Conservation (phyloP, 1,140 invertebrate species). For the Centruroides vittatus region DNA sequence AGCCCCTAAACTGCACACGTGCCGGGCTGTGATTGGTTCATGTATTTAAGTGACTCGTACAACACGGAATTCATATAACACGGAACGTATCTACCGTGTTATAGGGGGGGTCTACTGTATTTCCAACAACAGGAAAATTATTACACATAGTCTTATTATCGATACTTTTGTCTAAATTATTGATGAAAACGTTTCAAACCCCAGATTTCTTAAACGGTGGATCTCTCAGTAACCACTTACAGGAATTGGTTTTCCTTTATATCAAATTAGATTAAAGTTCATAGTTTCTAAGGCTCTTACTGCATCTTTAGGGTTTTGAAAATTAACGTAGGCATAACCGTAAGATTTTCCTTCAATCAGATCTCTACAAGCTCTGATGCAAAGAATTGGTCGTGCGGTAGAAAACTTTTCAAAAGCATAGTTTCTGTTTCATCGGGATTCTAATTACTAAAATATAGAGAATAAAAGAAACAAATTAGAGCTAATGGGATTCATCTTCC, state of each 20-base stretch:
- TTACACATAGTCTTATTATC: slow-evolving; percentile 99
- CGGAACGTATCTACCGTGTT: too few relatives aligned
- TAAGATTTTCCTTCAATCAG: slow-evolving; percentile 91
- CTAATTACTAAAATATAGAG: slow-evolving; percentile 96
- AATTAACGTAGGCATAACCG: slow-evolving; percentile 99
- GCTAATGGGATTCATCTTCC: slow-evolving; percentile 9
- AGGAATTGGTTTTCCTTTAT: slow-evolving; percentile 86
- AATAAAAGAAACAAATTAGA: slow-evolving; percentile 78
- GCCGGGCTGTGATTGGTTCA: too few relatives aligned
- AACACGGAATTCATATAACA: too few relatives aligned
- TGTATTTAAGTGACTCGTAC: too few relatives aligned
- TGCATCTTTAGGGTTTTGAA: slow-evolving; percentile 97
- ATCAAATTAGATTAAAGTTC: slow-evolving; percentile 90
- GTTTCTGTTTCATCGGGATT: slow-evolving; percentile 97
- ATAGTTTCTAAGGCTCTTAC: slow-evolving; percentile 97
- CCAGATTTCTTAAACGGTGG: slow-evolving; percentile 95
- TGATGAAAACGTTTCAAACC: slow-evolving; percentile 59
- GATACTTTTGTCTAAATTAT: slow-evolving; percentile 75
- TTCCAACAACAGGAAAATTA: slow-evolving; percentile 98
- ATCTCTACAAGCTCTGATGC: slow-evolving; percentile 96
- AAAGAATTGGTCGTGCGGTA: slow-evolving; percentile 90
- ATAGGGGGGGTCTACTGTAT: too few relatives aligned
- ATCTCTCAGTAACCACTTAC: slow-evolving; percentile 99
- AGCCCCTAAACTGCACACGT: too few relatives aligned
- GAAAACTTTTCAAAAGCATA: slow-evolving; percentile 99